Conservation (phyloP, 2,113 vertebrate genomes). For the Ploceus nigricollis region DNA sequence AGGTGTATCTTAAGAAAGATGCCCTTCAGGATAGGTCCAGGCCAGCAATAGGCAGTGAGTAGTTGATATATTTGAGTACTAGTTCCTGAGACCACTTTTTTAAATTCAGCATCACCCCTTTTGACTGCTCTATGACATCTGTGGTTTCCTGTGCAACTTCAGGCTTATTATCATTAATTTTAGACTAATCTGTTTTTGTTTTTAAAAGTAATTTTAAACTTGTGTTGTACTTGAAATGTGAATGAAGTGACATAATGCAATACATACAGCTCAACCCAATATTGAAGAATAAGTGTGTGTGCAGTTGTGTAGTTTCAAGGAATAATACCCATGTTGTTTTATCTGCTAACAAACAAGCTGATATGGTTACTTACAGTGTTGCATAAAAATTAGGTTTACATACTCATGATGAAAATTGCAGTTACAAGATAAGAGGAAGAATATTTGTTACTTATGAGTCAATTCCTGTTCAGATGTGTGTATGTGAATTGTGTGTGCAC, state of each 20-base stretch:
- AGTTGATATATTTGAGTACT: not conserved
- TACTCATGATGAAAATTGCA: not conserved
- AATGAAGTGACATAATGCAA: not conserved
- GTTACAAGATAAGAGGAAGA: not conserved
- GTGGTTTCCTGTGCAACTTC: not conserved
- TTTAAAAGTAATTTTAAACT: not conserved
- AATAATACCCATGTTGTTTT: not conserved
- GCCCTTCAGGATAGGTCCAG: not conserved
- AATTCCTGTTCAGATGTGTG: not conserved
- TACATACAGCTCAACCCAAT: not conserved
- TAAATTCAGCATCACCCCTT: not conserved
- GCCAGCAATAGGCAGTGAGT: not conserved
- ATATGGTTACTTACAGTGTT: not conserved
- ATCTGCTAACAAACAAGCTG: not conserved
- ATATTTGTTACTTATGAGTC: not conserved
- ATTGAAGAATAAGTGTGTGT: not conserved
- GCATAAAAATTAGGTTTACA: not conserved
- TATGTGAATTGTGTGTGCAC: not conserved
- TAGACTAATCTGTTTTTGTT: not conserved
- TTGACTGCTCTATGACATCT: not conserved
- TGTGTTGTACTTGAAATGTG: not conserved
- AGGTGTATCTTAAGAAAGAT: not conserved
- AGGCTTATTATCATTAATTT: not conserved
- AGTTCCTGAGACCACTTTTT: not conserved
- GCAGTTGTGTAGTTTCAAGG: not conserved